phyloP scores from a whole-genome alignment of 1,140 invertebrate genomes.

The Tetraneura akinire region DNA sequence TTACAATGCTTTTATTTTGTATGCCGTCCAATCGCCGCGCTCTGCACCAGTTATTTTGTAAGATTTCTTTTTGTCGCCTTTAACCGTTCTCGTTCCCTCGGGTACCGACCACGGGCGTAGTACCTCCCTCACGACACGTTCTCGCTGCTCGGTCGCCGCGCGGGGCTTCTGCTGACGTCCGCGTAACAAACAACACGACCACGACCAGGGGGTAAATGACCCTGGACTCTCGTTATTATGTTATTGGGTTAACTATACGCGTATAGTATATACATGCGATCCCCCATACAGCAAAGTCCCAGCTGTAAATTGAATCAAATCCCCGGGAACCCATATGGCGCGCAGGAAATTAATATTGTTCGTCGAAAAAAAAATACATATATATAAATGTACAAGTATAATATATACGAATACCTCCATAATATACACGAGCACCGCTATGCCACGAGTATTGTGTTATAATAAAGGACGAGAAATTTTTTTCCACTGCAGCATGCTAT shows the following conservation, averaged over 20 bases:
- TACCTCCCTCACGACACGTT: too few relatives aligned
- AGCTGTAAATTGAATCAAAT: constrained; percentile 50
- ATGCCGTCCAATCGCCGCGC: neutral
- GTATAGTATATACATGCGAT: neutral
- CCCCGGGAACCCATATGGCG: constrained; percentile 48
- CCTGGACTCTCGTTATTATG: constrained; percentile 41
- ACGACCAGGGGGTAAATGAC: constrained; percentile 44
- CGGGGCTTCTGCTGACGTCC: constrained; percentile 46
- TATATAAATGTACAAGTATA: neutral
- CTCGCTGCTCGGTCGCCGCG: neutral
- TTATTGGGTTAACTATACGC: constrained; percentile 45
- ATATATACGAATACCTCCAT: neutral
- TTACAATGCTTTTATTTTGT: neutral
- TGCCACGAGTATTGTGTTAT: constrained; percentile 25
- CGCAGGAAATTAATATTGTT: constrained; percentile 51
- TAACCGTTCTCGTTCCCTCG: neutral
- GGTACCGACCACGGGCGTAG: too few relatives aligned
- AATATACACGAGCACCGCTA: constrained; percentile 6
- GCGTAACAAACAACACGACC: neutral
- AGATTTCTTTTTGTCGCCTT: constrained; percentile 26
- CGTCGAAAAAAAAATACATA: neutral
- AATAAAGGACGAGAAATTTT: constrained; percentile 30
- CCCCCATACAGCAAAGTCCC: constrained; percentile 29
- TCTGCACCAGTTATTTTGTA: constrained; percentile 21
- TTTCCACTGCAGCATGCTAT: neutral